Percentiles rank a stretch among this genome's conserved stretches.
phyloP scores from a whole-genome alignment of 2,113 vertebrate genomes.

The Micromys minutus region DNA sequence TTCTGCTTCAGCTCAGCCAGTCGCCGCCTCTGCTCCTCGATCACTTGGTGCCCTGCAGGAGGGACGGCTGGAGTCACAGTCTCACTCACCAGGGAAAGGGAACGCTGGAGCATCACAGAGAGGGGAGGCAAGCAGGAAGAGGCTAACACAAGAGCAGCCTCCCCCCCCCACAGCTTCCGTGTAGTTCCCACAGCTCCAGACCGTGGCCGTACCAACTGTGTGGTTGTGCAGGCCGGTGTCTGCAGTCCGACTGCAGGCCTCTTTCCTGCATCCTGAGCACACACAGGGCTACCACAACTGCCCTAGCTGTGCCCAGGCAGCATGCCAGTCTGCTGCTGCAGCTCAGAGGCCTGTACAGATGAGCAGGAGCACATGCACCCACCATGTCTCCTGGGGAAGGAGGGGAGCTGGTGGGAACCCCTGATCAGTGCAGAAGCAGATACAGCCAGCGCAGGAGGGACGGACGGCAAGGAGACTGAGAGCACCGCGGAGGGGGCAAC shows the following conservation, averaged over 20 bases:
- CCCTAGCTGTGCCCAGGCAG: background rate
- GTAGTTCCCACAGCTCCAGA: background rate
- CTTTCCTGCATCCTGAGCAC: background rate
- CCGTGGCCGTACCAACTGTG: background rate
- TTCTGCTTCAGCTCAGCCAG: conserved; percentile 96
- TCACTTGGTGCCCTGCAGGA: conserved; percentile 94
- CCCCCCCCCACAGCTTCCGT: background rate
- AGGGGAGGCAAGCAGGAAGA: background rate
- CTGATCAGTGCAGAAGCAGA: background rate
- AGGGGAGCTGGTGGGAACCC: background rate
- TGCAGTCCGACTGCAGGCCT: background rate
- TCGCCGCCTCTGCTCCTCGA: conserved; percentile 95
- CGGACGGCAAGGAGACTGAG: background rate
- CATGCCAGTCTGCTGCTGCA: background rate
- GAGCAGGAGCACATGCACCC: background rate
- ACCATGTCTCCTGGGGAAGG: conserved; percentile 1
- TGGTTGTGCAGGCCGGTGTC: background rate
- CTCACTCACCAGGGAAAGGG: background rate
- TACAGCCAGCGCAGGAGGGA: background rate
- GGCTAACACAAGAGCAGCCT: background rate
- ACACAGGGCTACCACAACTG: background rate
- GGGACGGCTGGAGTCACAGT: background rate
- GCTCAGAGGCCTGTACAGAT: background rate
- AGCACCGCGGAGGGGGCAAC: background rate
- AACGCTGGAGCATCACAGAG: background rate